A percentile compares a stretch with the other conserved stretches of the same genome.
Evolutionary conservation across 1,140 invertebrate genomes (phyloP).

Genomic region (Drosophila lacertosa): DNA sequence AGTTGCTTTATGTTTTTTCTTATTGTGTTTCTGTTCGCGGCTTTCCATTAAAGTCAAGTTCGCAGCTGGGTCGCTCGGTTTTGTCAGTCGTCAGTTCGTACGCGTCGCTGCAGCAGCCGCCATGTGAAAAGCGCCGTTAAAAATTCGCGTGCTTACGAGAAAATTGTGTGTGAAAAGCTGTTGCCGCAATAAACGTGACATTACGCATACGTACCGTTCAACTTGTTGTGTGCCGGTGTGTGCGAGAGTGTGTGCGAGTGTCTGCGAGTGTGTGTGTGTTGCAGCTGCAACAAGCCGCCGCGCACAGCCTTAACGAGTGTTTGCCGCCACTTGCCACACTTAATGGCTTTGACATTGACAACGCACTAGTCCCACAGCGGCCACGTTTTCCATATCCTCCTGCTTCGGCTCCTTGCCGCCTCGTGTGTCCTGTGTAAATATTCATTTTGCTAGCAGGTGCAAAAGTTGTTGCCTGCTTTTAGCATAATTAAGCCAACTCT

Average conservation of each 20-base stretch:
- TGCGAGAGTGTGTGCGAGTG: not conserved
- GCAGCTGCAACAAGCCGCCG: slow-evolving; percentile 5
- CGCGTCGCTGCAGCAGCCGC: slow-evolving; percentile 54
- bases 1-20: slow-evolving; percentile 20
- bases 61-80: slow-evolving; percentile 28
- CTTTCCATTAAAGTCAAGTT: slow-evolving; percentile 51
- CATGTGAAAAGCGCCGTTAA: slow-evolving; percentile 17
- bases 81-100: slow-evolving; percentile 59
- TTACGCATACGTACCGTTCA: slow-evolving; percentile 33
- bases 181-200: slow-evolving; percentile 1
- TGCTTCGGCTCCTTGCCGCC: slow-evolving; percentile 6
- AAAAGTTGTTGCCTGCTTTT: slow-evolving; percentile 59
- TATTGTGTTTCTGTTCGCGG: not conserved
- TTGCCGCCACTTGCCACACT: slow-evolving; percentile 44
- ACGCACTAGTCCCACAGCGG: slow-evolving; percentile 3
- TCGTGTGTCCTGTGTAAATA: slow-evolving; percentile 63
- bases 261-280: not conserved
- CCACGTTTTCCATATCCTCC: slow-evolving; percentile 7
- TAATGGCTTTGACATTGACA: slow-evolving; percentile 68
- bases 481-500: slow-evolving; percentile 74
- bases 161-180: not conserved
- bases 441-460: slow-evolving; percentile 59
- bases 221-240: slow-evolving; percentile 21
- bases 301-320: slow-evolving; percentile 2
- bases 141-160: slow-evolving; percentile 23